These are phyloP conservation scores for Zaprionus lachaisei DNA, from an alignment of 1,140 invertebrate species.

Conservation along the genomic window DNA sequence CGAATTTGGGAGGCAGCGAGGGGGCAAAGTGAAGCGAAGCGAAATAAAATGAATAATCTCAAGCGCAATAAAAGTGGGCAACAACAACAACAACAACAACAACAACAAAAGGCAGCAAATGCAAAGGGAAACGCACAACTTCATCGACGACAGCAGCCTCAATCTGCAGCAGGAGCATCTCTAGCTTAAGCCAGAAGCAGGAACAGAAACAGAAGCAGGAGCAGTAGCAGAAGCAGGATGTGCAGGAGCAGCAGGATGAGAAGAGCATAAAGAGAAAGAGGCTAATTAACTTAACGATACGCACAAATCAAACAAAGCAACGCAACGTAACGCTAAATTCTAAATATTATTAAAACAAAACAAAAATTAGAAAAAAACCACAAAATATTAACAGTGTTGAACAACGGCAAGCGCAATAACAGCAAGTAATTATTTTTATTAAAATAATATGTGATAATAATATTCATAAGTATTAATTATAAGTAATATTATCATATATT, in stretches of 20 bases:
- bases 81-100: constrained; percentile 42
- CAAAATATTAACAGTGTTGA: not conserved
- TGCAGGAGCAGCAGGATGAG: not conserved
- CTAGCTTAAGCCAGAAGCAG: not conserved
- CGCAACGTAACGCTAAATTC: constrained; percentile 16
- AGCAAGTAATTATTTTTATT: not conserved
- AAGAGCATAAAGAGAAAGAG: constrained; percentile 13
- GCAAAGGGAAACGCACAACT: constrained; percentile 30
- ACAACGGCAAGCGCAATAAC: constrained; percentile 1
- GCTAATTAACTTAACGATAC: constrained; percentile 19
- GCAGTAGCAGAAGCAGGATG: not conserved
- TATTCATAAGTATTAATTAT: not conserved
- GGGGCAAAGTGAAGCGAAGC: constrained; percentile 19
- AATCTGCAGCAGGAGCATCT: not conserved
- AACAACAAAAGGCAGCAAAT: constrained; percentile 8
- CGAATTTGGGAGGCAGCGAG: constrained; percentile 22
- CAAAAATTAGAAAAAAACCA: not conserved
- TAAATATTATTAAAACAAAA: constrained; percentile 11
- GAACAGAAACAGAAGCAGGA: not conserved
- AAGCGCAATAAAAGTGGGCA: constrained; percentile 16
- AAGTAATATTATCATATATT: too few species aligned
- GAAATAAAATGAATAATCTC: constrained; percentile 15
- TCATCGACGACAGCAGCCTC: not conserved
- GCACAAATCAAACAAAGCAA: constrained; percentile 37
- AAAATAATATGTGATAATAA: not conserved